Base-by-base conservation (phyloP, 2,888 invertebrate genomes). In the Lycia hirtaria region DNA sequence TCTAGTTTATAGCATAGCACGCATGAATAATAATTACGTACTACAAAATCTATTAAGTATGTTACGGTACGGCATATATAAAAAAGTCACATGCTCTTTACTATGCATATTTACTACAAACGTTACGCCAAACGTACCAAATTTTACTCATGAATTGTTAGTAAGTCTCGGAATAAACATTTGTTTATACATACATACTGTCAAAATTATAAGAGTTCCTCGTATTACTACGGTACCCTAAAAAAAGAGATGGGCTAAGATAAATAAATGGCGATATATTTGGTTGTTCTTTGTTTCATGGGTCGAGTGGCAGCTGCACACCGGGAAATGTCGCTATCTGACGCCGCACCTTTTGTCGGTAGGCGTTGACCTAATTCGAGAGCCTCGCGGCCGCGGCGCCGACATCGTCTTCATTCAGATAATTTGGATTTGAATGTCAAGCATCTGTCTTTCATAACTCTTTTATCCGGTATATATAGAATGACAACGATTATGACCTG, bases 361-460 rank as follows among this genome's bases (percentile, higher is more conserved):
- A 85, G 85, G 87, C 87, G 86, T 85, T 90, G 91, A 90, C 91
- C 92, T 81, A 90, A 80, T 90, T 91, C 82, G 79, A 83, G 83
- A 82, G 83, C 74, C 81, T 75, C 84, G 86, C 81, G 76, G 78
- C 80, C 78, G 71, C 68, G 60, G 77, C 80, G 78, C 81, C 81
- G 78, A 81, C 82, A 80, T 78, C 78, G 75, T 82, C 84, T 84
- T 78, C 77, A 77, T 77, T 78, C 76, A 72, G 67, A 81, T 74
- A 69, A 73, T 78, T 81, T 71, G 68, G 70, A 76, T 76, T 74
- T 66, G 67, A 73, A 75, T 70, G 58, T 71, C 50, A 64, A 66
- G 62, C 43, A 67, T 65, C 45, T 66, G 61, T 56, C 50, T 60
- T 40, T 67, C 63, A 51, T 48, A 37, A 40, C 38, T 55, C 37